Evolutionary conservation across 2,797 vertebrate species (phyloP).

Genomic region (Cuculus canorus): DNA sequence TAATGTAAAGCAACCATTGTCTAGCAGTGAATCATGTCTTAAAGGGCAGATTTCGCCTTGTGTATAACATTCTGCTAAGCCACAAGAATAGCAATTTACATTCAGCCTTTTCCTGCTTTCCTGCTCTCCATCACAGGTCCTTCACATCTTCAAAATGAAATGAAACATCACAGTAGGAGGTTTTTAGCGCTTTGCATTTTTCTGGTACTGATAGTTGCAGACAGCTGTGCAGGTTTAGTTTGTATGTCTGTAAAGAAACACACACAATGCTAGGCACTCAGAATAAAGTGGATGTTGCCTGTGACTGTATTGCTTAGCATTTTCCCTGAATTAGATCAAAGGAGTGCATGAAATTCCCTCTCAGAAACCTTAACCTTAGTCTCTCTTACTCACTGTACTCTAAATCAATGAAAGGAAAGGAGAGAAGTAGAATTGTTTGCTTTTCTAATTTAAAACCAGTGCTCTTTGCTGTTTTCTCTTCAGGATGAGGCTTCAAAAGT

Average conservation of each 20-base stretch:
- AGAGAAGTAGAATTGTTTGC: neutral
- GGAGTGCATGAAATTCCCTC: constrained; percentile 11
- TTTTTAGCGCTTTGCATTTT: neutral
- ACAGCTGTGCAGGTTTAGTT: neutral
- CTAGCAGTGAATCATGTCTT: neutral
- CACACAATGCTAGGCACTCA: neutral
- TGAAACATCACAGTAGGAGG: neutral
- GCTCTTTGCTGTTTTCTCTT: neutral
- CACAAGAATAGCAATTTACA: neutral
- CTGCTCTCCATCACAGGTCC: neutral
- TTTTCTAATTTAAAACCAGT: neutral
- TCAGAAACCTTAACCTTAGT: constrained; percentile 25
- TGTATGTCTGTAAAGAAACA: neutral
- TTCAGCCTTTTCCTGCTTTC: neutral
- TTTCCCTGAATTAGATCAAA: constrained; percentile 30
- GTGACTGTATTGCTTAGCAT: neutral
- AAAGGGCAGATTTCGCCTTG: neutral
- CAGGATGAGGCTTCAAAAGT: constrained; percentile 1
- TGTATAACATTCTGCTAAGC: neutral
- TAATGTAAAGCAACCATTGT: neutral
- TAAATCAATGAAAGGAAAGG: neutral
- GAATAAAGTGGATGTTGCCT: neutral
- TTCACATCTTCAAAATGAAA: neutral
- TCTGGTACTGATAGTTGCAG: neutral
- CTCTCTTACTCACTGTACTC: constrained; percentile 13